These are phyloP conservation scores for Electrophaes corylata DNA, from an alignment of 2,888 invertebrate genomes.

Conservation along the genomic window DNA sequence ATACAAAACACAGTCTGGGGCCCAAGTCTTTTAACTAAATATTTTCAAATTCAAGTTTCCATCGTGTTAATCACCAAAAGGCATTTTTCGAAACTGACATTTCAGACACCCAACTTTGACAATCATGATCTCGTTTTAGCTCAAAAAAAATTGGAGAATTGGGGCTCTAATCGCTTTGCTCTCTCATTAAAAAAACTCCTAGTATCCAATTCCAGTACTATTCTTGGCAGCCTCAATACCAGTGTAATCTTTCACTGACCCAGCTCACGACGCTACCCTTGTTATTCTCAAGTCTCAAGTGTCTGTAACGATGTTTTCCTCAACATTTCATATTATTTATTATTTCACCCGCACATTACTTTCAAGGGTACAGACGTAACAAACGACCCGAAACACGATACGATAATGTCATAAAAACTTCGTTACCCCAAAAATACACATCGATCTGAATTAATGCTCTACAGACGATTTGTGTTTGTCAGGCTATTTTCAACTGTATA, in stretches of 20 bases:
- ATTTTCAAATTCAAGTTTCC: no score
- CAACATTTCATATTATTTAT: slow-evolving; percentile 19
- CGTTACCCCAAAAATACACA: slow-evolving; percentile 35
- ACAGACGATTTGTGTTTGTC: slow-evolving; percentile 2
- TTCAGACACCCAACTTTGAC: no score
- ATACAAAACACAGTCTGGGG: no score
- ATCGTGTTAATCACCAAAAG: no score
- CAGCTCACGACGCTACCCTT: not conserved
- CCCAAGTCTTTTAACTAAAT: no score
- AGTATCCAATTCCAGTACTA: no score
- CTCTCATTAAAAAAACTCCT: no score
- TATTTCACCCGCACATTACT: slow-evolving; percentile 27
- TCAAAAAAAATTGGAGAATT: no score
- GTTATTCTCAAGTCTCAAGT: not conserved
- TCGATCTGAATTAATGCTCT: slow-evolving; percentile 21
- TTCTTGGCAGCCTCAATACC: no score
- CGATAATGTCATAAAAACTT: slow-evolving; percentile 36
- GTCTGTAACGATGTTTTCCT: slow-evolving; percentile 17
- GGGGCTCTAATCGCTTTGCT: no score
- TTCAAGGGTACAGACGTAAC: slow-evolving; percentile 27
- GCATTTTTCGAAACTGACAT: no score
- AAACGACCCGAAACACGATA: slow-evolving; percentile 27
- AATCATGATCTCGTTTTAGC: no score
- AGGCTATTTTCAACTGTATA: slow-evolving; percentile 17
- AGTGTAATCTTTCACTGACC: not conserved